phyloP scores from a whole-genome alignment of 2,113 vertebrate genomes.

The Gambusia affinis region DNA sequence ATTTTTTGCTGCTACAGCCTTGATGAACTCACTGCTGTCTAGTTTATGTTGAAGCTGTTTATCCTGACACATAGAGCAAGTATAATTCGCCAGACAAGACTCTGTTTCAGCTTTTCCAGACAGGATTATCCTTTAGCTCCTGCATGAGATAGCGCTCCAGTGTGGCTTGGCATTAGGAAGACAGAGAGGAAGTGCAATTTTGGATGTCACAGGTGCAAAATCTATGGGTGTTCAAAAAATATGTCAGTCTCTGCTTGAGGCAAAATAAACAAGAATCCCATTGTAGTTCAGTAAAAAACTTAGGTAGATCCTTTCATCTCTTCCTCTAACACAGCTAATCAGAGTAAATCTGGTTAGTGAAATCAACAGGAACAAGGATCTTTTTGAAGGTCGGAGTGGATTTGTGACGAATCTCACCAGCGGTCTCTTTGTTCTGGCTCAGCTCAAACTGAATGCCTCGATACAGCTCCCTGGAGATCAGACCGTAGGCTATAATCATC shows the following conservation, averaged over 20 bases:
- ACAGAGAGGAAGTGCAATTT: slow-evolving; percentile 17
- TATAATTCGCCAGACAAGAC: background rate
- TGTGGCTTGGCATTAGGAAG: background rate
- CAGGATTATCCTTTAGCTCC: background rate
- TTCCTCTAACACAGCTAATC: slow-evolving; percentile 1
- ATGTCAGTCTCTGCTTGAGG: slow-evolving; percentile 41
- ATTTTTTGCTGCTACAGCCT: no score
- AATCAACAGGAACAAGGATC: slow-evolving; percentile 5
- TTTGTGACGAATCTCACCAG: slow-evolving; percentile 66
- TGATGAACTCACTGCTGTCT: background rate
- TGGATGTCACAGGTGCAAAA: slow-evolving; percentile 40
- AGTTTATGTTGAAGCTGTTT: background rate
- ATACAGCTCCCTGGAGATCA: slow-evolving; percentile 84
- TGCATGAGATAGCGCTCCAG: background rate
- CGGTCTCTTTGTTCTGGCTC: slow-evolving; percentile 69
- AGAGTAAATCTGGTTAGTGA: background rate
- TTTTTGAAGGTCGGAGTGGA: slow-evolving; percentile 12
- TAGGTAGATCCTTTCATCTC: background rate
- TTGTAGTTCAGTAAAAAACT: background rate
- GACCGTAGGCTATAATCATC: slow-evolving; percentile 83
- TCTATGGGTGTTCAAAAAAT: slow-evolving; percentile 27
- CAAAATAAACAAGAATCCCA: slow-evolving; percentile 16
- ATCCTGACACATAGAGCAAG: background rate
- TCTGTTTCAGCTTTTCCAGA: background rate
- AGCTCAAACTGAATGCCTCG: slow-evolving; percentile 82